Evolutionary conservation across 2,797 vertebrate genomes (phyloP).

Genomic region (Gambusia yucatana): DNA sequence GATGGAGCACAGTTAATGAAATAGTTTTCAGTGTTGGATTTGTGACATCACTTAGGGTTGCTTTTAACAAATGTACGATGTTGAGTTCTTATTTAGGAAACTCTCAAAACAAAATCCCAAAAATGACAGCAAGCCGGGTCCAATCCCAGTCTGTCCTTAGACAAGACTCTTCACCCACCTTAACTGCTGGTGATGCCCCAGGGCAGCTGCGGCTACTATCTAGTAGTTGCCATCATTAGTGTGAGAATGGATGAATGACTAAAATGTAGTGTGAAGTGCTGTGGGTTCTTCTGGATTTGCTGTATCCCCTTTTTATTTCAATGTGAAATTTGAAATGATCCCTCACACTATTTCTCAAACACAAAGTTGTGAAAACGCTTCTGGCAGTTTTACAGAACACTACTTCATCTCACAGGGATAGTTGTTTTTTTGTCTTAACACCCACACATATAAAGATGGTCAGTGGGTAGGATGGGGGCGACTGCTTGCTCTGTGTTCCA

Average conservation of each 20-base stretch:
- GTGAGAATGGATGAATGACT: not conserved
- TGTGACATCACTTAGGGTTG: not conserved
- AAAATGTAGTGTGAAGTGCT: too few relatives aligned
- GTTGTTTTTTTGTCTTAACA: slow-evolving; percentile 31
- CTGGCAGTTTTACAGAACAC: slow-evolving; percentile 31
- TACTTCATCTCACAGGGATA: slow-evolving; percentile 22
- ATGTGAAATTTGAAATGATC: slow-evolving; percentile 17
- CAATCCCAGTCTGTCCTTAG: too few relatives aligned
- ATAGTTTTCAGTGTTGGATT: not conserved
- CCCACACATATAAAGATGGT: slow-evolving; percentile 55
- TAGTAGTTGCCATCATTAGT: too few relatives aligned
- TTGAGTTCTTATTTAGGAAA: too few relatives aligned
- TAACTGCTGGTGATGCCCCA: too few relatives aligned
- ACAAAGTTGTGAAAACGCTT: slow-evolving; percentile 24
- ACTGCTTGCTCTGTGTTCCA: slow-evolving; percentile 42
- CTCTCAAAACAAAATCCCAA: too few relatives aligned
- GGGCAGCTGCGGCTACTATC: too few relatives aligned
- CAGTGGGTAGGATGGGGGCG: slow-evolving; percentile 62
- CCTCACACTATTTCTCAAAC: slow-evolving; percentile 31
- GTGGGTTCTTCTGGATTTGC: not conserved
- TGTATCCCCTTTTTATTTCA: not conserved
- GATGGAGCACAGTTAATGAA: slow-evolving; percentile 20
- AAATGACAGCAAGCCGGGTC: too few relatives aligned
- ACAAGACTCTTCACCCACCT: too few relatives aligned
- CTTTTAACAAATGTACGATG: too few relatives aligned